These are phyloP conservation scores for Rhadinocentrus ornatus DNA, from an alignment of 2,797 vertebrate genomes.

Conservation along the genomic window DNA sequence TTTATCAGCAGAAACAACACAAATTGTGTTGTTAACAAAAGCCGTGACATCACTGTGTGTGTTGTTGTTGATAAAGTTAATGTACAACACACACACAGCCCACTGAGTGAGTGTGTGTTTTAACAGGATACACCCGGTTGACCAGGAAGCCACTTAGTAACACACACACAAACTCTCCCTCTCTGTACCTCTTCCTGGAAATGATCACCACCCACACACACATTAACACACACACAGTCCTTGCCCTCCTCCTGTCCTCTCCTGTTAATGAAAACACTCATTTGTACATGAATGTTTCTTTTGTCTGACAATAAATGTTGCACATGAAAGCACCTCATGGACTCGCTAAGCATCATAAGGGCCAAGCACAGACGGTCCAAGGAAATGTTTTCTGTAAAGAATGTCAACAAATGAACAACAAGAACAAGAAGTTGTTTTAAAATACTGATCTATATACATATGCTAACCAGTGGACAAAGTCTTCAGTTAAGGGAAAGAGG, in stretches of 20 bases:
- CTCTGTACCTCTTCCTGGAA: conserved; percentile 64
- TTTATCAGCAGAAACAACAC: not conserved
- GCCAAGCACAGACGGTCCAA: not conserved
- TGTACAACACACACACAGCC: conserved; percentile 21
- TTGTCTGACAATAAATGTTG: conserved; percentile 19
- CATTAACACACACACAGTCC: conserved; percentile 17
- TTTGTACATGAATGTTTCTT: conserved; percentile 21
- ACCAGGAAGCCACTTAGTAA: conserved; percentile 60
- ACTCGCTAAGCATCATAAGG: not conserved
- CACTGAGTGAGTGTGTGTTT: conserved; percentile 32
- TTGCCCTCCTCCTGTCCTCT: conserved; percentile 26
- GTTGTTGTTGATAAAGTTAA: conserved; percentile 33
- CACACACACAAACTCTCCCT: conserved; percentile 47
- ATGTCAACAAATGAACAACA: not conserved
- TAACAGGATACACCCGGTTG: conserved; percentile 66
- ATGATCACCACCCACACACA: conserved; percentile 45
- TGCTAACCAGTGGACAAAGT: not conserved
- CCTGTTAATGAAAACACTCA: conserved; percentile 49
- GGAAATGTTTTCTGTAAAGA: conserved; percentile 1
- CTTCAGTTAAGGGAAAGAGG: not conserved
- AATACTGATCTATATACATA: not conserved
- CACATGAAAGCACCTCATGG: conserved; percentile 14
- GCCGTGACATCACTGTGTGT: conserved; percentile 7
- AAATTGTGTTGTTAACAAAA: conserved; percentile 6
- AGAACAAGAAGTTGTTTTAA: not conserved